A percentile compares a stretch with the other conserved stretches of the same genome.
These are phyloP conservation scores for Nomada fucata DNA, from an alignment of 2,888 invertebrate genomes.

Conservation along the genomic window DNA sequence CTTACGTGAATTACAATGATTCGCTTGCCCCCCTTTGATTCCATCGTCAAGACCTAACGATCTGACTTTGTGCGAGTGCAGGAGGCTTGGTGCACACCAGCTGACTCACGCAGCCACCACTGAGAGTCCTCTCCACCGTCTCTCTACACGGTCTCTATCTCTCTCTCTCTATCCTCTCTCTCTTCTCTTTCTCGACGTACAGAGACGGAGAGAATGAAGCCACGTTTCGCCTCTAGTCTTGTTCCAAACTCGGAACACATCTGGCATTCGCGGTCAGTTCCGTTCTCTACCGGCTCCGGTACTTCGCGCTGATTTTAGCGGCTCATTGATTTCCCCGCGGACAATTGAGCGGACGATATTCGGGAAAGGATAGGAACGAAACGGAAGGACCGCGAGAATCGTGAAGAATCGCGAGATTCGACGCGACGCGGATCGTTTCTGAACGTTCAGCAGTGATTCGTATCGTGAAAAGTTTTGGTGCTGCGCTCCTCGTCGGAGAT, in stretches of 20 bases:
- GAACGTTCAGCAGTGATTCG: no score
- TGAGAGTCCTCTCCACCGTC: conserved; percentile 12
- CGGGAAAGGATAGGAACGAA: not conserved
- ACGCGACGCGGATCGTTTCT: not conserved
- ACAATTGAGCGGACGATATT: not conserved
- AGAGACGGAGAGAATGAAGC: conserved; percentile 48
- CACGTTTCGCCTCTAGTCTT: conserved; percentile 67
- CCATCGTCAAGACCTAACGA: conserved; percentile 32
- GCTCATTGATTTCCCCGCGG: conserved; percentile 12
- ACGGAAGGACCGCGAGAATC: no score
- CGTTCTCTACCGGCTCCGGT: conserved; percentile 44
- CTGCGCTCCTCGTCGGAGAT: no score
- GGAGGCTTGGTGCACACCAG: conserved; percentile 60
- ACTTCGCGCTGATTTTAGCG: conserved; percentile 14
- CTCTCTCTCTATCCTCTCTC: not conserved
- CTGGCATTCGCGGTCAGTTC: conserved; percentile 62
- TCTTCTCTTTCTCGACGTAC: not conserved
- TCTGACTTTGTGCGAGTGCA: conserved; percentile 43
- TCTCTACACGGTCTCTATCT: conserved; percentile 11
- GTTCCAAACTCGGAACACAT: conserved; percentile 66
- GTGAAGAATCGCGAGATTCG: not conserved
- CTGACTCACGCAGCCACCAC: conserved; percentile 71
- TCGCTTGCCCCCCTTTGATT: conserved; percentile 19
- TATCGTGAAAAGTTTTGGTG: no score
- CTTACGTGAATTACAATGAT: conserved; percentile 55